Evolutionary conservation across 2,113 vertebrate genomes (phyloP).

Genomic region (Muntiacus reevesi): DNA sequence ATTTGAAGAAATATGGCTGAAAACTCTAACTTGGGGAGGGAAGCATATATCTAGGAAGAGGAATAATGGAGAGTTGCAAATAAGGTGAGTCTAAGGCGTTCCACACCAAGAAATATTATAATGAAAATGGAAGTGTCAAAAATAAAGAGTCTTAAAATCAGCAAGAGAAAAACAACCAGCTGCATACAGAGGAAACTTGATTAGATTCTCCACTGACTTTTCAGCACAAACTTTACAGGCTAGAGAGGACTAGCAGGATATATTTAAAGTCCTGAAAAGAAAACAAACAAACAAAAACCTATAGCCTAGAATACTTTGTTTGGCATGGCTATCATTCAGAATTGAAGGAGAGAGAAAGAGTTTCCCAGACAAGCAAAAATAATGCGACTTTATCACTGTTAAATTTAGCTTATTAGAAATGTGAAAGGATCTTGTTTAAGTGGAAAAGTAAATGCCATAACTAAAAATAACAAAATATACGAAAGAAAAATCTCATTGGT

Average conservation of each 20-base stretch:
- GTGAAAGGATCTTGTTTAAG: background rate
- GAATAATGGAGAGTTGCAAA: background rate
- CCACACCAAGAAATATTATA: background rate
- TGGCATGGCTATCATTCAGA: background rate
- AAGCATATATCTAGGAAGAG: background rate
- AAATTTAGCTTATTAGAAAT: background rate
- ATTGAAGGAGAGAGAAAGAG: background rate
- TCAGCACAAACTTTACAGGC: background rate
- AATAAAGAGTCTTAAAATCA: background rate
- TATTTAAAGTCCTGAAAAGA: background rate
- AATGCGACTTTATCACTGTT: background rate
- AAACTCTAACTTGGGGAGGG: background rate
- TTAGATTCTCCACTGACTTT: background rate
- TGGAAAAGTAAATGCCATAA: background rate
- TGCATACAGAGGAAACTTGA: background rate
- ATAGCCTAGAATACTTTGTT: background rate
- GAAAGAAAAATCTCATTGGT: background rate
- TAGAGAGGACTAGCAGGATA: background rate
- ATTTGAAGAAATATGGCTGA: background rate
- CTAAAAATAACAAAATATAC: background rate
- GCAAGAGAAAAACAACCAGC: background rate
- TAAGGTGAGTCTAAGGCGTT: background rate
- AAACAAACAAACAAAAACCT: background rate
- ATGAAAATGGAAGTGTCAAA: background rate
- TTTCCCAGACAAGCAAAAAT: background rate